Conservation (phyloP, 2,888 invertebrate genomes). For the Gerris lacustris region DNA sequence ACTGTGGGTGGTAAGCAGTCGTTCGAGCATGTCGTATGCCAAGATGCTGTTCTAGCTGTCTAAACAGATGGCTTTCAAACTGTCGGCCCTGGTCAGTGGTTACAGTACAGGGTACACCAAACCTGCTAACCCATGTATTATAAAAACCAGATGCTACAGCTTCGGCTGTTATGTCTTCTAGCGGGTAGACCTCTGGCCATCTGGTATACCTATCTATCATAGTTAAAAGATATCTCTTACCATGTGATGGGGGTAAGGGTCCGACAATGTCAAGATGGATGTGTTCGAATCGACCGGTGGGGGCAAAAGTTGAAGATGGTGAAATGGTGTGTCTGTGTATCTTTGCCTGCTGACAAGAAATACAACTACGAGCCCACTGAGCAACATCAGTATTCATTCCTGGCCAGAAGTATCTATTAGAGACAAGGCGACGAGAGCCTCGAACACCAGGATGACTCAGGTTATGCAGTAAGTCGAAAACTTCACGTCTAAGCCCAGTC, state of each 20-base stretch:
- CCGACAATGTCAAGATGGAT: too few species aligned
- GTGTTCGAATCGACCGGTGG: conserved; percentile 32
- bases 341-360: conserved; percentile 35
- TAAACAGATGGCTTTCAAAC: conserved; percentile 34
- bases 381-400: conserved; percentile 33
- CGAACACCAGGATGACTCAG: conserved; percentile 30
- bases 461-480: conserved; percentile 28
- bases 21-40: conserved; percentile 30
- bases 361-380: conserved; percentile 33
- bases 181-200: conserved; percentile 35
- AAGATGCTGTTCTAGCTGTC: conserved; percentile 25
- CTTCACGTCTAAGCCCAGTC: conserved; percentile 11
- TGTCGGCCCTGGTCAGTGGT: conserved; percentile 36
- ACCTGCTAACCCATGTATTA: conserved; percentile 36
- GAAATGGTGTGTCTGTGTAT: conserved; percentile 32
- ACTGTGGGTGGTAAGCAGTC: conserved; percentile 34
- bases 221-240: conserved; percentile 33
- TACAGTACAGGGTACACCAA: conserved; percentile 34
- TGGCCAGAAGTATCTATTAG: conserved; percentile 36
- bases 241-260: conserved; percentile 18
- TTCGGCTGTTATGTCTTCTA: conserved; percentile 35
- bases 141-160: conserved; percentile 26
- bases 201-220: conserved; percentile 34
- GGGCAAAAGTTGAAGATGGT: conserved; percentile 29
- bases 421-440: conserved; percentile 31